phyloP scores from a whole-genome alignment of 2,113 vertebrate species.

The Pterocles orientalis region DNA sequence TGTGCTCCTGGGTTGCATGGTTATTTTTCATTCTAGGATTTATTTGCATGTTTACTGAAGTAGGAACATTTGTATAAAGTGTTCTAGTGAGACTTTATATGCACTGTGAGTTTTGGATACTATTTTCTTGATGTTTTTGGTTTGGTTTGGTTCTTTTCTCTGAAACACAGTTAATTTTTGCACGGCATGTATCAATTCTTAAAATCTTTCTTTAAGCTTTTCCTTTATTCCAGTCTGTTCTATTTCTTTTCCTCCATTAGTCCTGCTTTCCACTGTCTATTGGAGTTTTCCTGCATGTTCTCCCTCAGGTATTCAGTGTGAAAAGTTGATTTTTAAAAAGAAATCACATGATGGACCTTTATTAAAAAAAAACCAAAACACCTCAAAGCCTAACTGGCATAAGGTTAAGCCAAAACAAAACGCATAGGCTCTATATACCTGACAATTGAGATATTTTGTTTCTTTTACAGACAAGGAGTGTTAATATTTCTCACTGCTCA shows the following conservation, averaged over 20 bases:
- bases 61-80: neutral
- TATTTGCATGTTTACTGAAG: constrained; percentile 66
- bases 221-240: constrained; percentile 26
- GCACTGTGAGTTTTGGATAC: neutral
- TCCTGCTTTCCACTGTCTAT: constrained; percentile 68
- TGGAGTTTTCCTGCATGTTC: constrained; percentile 77
- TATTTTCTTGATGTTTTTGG: neutral
- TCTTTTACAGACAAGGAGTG: neutral
- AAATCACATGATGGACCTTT: constrained; percentile 72
- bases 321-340: constrained; percentile 22
- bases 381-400: neutral
- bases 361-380: neutral
- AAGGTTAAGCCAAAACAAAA: neutral
- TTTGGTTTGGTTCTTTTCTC: neutral
- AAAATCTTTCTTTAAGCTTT: neutral
- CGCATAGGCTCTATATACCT: neutral
- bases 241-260: constrained; percentile 49
- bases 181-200: neutral
- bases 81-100: neutral
- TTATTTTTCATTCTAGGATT: constrained; percentile 24
- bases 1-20: constrained; percentile 43
- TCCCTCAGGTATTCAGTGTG: constrained; percentile 71
- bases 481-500: neutral
- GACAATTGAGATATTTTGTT: neutral
- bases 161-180: neutral